phyloP scores from a whole-genome alignment of 2,888 invertebrate species.

The Anthoptus insignis region DNA sequence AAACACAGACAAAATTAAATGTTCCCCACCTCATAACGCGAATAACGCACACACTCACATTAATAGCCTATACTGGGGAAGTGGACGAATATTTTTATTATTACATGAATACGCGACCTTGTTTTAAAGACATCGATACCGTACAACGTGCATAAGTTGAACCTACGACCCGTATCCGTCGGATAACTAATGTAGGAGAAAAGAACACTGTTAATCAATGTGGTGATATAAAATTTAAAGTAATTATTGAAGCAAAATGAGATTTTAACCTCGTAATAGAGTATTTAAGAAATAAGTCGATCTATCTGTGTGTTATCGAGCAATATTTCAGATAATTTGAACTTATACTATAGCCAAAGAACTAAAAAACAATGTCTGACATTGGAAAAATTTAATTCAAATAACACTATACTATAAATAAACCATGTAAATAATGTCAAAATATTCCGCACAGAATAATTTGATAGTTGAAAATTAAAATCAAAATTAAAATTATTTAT shows the following conservation, averaged over 20 bases:
- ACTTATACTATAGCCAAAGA: no score
- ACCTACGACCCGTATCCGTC: constrained; percentile 58
- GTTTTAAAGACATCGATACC: constrained; percentile 47
- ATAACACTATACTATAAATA: no score
- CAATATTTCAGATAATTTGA: no score
- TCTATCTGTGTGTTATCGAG: no score
- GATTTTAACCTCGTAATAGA: no score
- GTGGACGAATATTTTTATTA: constrained; percentile 42
- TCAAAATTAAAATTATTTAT: no score
- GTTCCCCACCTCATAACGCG: constrained; percentile 28
- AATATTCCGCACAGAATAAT: no score
- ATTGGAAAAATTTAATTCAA: no score
- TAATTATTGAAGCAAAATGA: constrained; percentile 39
- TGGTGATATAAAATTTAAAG: constrained; percentile 58
- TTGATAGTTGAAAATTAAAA: no score
- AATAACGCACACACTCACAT: constrained; percentile 39
- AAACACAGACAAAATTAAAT: constrained; percentile 48
- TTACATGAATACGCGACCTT: constrained; percentile 48
- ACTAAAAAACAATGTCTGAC: no score
- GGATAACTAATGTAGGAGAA: constrained; percentile 59
- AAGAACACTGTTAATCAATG: constrained; percentile 52
- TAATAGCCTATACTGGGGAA: constrained; percentile 41
- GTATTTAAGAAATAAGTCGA: no score
- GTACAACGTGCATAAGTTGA: constrained; percentile 30
- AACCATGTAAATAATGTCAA: no score